Conservation (phyloP, 2,888 invertebrate species). For the Lordiphosa fenestrarum region DNA sequence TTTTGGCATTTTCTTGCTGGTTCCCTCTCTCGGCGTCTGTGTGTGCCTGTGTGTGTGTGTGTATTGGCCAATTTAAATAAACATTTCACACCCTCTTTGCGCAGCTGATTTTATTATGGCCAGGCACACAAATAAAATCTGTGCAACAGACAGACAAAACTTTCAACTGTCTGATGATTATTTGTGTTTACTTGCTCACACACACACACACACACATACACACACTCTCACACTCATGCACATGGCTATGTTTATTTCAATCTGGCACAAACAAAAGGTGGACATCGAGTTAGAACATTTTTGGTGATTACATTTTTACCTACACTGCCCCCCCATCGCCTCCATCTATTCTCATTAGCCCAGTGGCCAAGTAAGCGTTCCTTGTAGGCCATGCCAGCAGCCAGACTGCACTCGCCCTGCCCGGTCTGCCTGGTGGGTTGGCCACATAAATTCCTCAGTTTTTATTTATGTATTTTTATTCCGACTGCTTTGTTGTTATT, state of each 20-base stretch:
- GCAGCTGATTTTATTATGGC: conserved; percentile 68
- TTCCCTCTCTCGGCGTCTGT: conserved; percentile 14
- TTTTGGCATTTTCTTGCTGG: conserved; percentile 52
- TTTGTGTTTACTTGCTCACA: conserved; percentile 60
- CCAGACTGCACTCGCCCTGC: not conserved
- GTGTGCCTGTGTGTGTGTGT: conserved; percentile 40
- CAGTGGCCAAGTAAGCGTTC: conserved; percentile 64
- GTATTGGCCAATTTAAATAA: conserved; percentile 69
- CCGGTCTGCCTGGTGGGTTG: conserved; percentile 14
- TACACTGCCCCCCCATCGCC: conserved; percentile 20
- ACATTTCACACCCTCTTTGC: conserved; percentile 68
- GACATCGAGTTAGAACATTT: conserved; percentile 6
- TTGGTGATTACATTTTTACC: conserved; percentile 46
- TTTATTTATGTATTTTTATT: conserved; percentile 68
- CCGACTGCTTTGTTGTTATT: conserved; percentile 53
- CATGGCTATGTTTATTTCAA: conserved; percentile 41
- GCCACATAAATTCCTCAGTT: conserved; percentile 52
- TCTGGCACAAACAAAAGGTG: conserved; percentile 16
- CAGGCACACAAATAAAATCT: conserved; percentile 58
- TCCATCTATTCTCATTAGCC: conserved; percentile 72
- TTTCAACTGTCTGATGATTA: conserved; percentile 67
- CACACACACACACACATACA: conserved; percentile 22
- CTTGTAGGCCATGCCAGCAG: not conserved
- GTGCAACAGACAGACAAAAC: conserved; percentile 54
- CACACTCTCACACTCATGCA: conserved; percentile 11